Evolutionary conservation across 2,888 invertebrate species (phyloP), one percentile per base, ranked within the genome.

Genomic region (Priocnemis perturbator): DNA sequence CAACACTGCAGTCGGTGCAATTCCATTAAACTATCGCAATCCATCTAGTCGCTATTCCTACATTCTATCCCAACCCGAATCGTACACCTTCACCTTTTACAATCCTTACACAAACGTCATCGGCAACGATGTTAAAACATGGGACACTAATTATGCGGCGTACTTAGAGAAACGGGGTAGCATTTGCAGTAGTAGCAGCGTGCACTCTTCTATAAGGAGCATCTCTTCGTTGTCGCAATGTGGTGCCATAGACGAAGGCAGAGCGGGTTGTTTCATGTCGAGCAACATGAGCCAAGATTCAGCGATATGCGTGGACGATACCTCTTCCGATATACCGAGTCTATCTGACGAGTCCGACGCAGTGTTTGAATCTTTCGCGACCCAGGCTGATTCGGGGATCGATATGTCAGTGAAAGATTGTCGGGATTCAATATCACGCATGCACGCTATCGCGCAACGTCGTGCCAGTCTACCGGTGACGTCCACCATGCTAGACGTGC

Each of bases 251-350:
- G 63, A 71, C 53, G 53, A 66, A 26, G 64, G 21, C 52, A 55
- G 55, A n/a, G 58, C 37, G 44, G 56, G 50, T 48, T 58, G 65
- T 37, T 66, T 67, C 0, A 30, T 73, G 21, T 26, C 67, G 52
- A 67, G 69, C 26, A 79, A 77, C 59, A 57, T 70, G n/a, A 84
- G 79, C 69, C 78, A 82, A 30, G 86, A 86, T 69, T 87, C 87
- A 3, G 86, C 81, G 0, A 83, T 86, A 61, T 83, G 67, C 52
- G 83, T 85, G 80, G 81, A 86, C 59, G 77, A 74, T 69, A 80
- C 74, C 55, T 77, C 65, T 3, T 77, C 75, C 21, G 76, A 81
- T 60, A 58, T 64, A 19, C 19, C 67, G 50, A 78, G 61, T 62
- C 67, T 77, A 4, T 62, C 67, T 21, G 74, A 76, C 53, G 81